These are phyloP conservation scores for Nasonia longicornis DNA, from an alignment of 1,140 invertebrate genomes.

Conservation along the genomic window DNA sequence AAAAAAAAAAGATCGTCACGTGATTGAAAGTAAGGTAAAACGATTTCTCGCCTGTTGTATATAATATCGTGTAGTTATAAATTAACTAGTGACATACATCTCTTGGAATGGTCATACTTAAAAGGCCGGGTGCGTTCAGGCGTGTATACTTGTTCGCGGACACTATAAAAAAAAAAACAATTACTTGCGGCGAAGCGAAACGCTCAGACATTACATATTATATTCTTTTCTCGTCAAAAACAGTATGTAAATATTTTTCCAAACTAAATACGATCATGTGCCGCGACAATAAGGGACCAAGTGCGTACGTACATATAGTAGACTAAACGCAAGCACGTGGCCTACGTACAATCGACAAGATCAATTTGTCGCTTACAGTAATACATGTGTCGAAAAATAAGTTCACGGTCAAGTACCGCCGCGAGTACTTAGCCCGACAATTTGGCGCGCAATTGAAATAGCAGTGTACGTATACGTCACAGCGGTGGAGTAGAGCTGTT, in stretches of 20 bases:
- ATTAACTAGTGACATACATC: too few species aligned
- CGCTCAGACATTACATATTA: not conserved
- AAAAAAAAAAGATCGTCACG: not conserved
- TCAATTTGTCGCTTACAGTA: not conserved
- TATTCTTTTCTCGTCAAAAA: not conserved
- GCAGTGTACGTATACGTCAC: too few species aligned
- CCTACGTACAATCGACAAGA: too few species aligned
- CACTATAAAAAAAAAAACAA: too few species aligned
- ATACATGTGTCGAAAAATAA: constrained; percentile 19
- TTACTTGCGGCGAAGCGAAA: not conserved
- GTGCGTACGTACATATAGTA: too few species aligned
- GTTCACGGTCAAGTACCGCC: constrained; percentile 15
- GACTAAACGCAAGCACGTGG: too few species aligned
- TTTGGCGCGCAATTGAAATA: constrained; percentile 24
- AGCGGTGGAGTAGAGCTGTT: not conserved
- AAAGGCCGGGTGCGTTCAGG: not conserved
- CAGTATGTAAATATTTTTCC: not conserved
- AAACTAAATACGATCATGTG: not conserved
- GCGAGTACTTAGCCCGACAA: not conserved
- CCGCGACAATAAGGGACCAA: too few species aligned
- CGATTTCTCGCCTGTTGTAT: not conserved
- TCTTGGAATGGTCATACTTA: too few species aligned
- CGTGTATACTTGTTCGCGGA: not conserved
- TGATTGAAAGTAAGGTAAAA: not conserved
- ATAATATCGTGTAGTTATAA: not conserved